These are phyloP conservation scores for Leucopsar rothschildi DNA, from an alignment of 2,113 vertebrate species.

Conservation along the genomic window DNA sequence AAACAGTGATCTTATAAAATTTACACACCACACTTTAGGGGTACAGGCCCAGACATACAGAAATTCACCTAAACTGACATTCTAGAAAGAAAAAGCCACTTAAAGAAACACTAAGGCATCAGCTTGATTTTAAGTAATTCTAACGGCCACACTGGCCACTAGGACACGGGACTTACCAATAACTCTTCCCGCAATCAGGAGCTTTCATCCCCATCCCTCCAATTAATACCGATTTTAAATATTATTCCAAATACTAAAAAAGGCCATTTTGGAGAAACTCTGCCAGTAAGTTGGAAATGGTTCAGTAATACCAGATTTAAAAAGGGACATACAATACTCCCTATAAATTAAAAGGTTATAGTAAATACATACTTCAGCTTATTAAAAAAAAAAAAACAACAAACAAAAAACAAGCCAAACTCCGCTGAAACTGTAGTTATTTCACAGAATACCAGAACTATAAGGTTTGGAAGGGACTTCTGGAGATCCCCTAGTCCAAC, in stretches of 20 bases:
- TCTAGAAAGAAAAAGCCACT: neutral
- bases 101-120: neutral
- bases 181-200: neutral
- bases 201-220: neutral
- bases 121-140: neutral
- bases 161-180: neutral
- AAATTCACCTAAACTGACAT: neutral
- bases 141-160: neutral
- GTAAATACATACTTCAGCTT: neutral
- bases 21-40: neutral
- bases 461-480: no score
- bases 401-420: neutral
- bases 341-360: accelerated
- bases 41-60: neutral
- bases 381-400: neutral
- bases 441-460: neutral
- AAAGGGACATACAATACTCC: neutral
- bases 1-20: neutral
- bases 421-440: neutral
- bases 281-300: accelerated
- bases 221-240: accelerated
- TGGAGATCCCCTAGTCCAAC: neutral
- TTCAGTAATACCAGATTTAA: accelerated
- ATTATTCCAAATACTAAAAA: neutral
- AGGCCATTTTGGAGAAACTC: neutral